Conservation (phyloP, 2,888 invertebrate genomes). For the Chaetogeoica ovagalla region DNA sequence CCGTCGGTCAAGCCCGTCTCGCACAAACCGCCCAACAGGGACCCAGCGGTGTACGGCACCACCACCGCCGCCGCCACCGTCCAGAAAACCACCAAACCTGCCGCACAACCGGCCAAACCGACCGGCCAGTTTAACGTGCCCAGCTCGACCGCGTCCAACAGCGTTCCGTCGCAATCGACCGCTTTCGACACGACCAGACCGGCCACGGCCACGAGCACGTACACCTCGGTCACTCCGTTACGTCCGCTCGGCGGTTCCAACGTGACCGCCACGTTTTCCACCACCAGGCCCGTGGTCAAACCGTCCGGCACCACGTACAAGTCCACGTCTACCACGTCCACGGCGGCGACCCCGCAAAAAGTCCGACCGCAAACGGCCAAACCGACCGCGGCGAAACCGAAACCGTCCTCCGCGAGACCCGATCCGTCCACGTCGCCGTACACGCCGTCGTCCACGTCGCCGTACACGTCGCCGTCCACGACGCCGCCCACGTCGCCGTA, state of each 20-base stretch:
- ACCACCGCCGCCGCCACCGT: constrained; percentile 55
- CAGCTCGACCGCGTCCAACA: constrained; percentile 38
- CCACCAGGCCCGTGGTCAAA: constrained; percentile 25
- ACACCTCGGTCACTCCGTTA: constrained; percentile 2
- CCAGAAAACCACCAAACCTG: constrained; percentile 51
- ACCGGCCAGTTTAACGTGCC: constrained; percentile 60
- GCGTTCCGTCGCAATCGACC: constrained; percentile 1
- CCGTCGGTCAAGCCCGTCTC: constrained; percentile 39
- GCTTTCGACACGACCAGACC: constrained; percentile 14
- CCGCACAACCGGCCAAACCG: constrained; percentile 50
- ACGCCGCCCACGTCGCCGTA: neutral
- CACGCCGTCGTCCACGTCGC: constrained; percentile 13
- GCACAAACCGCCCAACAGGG: constrained; percentile 53
- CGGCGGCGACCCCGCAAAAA: constrained; percentile 19
- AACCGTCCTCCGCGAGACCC: constrained; percentile 53
- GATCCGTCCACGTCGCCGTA: neutral
- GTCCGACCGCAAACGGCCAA: constrained; percentile 45
- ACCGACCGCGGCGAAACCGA: constrained; percentile 52
- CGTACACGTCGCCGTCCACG: neutral
- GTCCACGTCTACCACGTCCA: constrained; percentile 38
- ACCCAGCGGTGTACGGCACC: constrained; percentile 26
- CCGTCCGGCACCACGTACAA: neutral
- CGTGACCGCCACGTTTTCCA: constrained; percentile 37
- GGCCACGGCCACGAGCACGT: constrained; percentile 8
- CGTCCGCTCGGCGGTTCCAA: constrained; percentile 10